phyloP scores from a whole-genome alignment of 2,797 vertebrate species.

The Loris lydekkerianus region DNA sequence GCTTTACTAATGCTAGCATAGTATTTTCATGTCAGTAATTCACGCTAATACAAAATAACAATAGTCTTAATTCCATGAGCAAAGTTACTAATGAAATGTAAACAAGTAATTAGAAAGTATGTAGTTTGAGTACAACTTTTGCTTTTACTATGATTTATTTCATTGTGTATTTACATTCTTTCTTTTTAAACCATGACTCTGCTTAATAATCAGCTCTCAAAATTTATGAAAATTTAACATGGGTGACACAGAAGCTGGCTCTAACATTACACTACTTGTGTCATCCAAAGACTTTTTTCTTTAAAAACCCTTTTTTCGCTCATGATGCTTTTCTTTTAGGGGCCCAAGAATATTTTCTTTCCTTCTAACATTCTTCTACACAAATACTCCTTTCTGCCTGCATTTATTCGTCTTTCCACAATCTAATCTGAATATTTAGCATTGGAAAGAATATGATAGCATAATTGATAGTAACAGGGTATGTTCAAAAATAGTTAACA shows the following conservation, averaged over 20 bases:
- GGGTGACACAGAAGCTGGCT: background rate
- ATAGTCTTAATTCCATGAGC: background rate
- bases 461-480: background rate
- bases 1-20: background rate
- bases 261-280: accelerated
- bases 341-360: background rate
- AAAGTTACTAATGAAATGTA: constrained; percentile 33
- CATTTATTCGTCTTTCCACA: background rate
- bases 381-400: background rate
- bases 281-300: background rate
- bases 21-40: background rate
- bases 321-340: background rate
- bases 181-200: background rate
- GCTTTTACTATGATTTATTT: constrained; percentile 7
- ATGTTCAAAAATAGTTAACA: background rate
- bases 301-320: background rate
- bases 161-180: background rate
- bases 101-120: background rate
- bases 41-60: background rate
- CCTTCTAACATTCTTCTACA: background rate
- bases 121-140: background rate
- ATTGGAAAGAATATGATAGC: background rate
- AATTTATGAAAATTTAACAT: background rate
- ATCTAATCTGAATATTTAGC: background rate
- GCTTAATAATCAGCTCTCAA: background rate